A percentile compares a stretch with the other conserved stretches of the same genome.
These are phyloP conservation scores for Clavelina lepadiformis DNA, from an alignment of 23 tunicate species.

Conservation along the genomic window DNA sequence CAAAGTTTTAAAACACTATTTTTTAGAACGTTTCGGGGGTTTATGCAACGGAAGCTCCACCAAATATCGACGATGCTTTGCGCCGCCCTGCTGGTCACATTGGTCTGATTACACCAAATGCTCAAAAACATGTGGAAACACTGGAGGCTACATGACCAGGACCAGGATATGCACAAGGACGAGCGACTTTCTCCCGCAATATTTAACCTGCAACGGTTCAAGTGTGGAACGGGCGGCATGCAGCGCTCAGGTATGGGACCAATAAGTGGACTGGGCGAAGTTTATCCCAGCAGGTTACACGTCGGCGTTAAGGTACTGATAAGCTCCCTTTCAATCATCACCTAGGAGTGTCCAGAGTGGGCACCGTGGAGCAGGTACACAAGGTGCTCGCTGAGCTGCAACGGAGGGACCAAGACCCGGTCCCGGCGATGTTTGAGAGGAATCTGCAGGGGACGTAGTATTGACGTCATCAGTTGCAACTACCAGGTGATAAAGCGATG, in stretches of 20 bases:
- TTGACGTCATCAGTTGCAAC: slow-evolving; percentile 10
- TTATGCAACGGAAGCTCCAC: slow-evolving; percentile 13
- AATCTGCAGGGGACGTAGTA: slow-evolving; percentile 3
- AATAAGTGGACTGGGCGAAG: too few relatives aligned
- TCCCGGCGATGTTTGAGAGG: slow-evolving; percentile 30
- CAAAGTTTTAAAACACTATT: background rate
- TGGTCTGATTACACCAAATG: slow-evolving; percentile 23
- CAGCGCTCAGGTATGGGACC: background rate
- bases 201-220: background rate
- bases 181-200: background rate
- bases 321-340: too few relatives aligned
- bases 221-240: background rate
- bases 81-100: slow-evolving; percentile 36
- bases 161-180: slow-evolving; percentile 2
- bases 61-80: slow-evolving; percentile 16
- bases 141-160: background rate
- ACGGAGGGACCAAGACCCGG: slow-evolving; percentile 8
- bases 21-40: slow-evolving; percentile 1
- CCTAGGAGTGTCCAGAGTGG: slow-evolving; percentile 47
- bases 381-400: slow-evolving; percentile 37
- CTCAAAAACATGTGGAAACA: slow-evolving; percentile 7
- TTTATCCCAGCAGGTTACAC: too few relatives aligned
- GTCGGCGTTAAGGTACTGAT: too few relatives aligned
- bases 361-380: slow-evolving; percentile 31
- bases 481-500: slow-evolving; percentile 36